Base-by-base conservation (phyloP, 2,888 invertebrate species). In the Macrostomum cliftonense region DNA sequence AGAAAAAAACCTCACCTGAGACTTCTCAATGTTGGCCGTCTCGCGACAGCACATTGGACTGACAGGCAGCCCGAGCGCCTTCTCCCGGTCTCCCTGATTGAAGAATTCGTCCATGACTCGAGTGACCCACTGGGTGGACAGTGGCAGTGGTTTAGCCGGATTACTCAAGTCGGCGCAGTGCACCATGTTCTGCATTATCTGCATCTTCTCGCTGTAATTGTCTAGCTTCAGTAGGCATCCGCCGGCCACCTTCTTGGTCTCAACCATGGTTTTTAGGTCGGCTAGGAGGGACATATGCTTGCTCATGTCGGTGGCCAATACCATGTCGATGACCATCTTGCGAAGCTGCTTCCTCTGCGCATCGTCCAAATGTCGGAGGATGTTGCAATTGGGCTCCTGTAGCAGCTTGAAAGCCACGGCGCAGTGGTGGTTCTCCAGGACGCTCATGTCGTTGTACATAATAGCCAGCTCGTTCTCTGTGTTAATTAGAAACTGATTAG, bases 311-410 rank as follows among this genome's bases (percentile, higher is more conserved):
- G 97, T 97, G 58, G 95, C 95, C 60, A 97, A 77, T 58, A 97
- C 97, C 89, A 97, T 97, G 73, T 97, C 97, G 63, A 97, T 99
- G 58, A 89, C 87, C 88, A 95, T 97, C 74, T 93, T 95, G 59
- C 97, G 77, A 58, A 88, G 79, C 73, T 97, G 93, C 74, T 95
- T 97, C 74, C 28, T 28, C 28, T 28, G 28, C 9, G 28, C 4
- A 9, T 85, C 84, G 71, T 81, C 81, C 72, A 95, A 79, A 71
- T 87, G 89, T 58, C 79, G 77, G 73, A 97, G 86, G 68, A 97
- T 93, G 74, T 97, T 93, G 76, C 93, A 95, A 67, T 88, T 88
- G 59, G 84, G 83, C 71, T 88, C 87, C 73, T 76, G 73, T 57
- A 99, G 78, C 56, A 99, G 76, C 73, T 95, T 97, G 75, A 99